Evolutionary conservation across 2,113 vertebrate species (phyloP).

Genomic region (Jaculus jaculus): DNA sequence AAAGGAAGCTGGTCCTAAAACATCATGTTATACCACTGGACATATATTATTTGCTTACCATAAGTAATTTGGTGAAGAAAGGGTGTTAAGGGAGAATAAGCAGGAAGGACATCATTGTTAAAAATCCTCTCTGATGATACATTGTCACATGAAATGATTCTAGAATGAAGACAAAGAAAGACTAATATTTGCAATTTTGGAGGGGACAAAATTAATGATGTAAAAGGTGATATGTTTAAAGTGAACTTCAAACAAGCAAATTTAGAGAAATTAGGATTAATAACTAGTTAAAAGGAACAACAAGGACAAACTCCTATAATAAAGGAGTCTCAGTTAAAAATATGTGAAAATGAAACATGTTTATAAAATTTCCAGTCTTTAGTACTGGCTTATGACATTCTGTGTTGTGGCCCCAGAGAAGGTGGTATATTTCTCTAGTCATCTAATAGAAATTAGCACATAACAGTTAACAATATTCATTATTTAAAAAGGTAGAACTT

Average conservation of each 20-base stretch:
- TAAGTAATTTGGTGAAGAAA: background rate
- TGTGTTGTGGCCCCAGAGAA: background rate
- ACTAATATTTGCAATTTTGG: background rate
- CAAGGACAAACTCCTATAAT: background rate
- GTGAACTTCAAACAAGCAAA: background rate
- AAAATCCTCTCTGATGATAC: background rate
- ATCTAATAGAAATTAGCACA: background rate
- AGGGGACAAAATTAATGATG: background rate
- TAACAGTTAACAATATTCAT: background rate
- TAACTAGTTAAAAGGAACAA: background rate
- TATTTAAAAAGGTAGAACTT: too few relatives aligned
- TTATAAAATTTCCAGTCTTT: background rate
- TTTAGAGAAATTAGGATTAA: background rate
- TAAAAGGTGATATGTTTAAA: background rate
- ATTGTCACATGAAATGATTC: background rate
- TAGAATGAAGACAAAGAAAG: background rate
- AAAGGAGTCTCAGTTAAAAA: too few relatives aligned
- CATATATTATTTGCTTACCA: background rate
- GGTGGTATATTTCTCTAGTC: background rate
- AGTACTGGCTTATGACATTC: background rate
- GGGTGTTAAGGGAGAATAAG: fast-evolving
- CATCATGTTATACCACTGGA: background rate
- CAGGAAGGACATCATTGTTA: background rate
- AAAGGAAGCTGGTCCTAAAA: background rate
- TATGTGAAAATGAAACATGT: background rate